Evolutionary conservation across 2,888 invertebrate species (phyloP).

Genomic region (Drosophila demipolita): DNA sequence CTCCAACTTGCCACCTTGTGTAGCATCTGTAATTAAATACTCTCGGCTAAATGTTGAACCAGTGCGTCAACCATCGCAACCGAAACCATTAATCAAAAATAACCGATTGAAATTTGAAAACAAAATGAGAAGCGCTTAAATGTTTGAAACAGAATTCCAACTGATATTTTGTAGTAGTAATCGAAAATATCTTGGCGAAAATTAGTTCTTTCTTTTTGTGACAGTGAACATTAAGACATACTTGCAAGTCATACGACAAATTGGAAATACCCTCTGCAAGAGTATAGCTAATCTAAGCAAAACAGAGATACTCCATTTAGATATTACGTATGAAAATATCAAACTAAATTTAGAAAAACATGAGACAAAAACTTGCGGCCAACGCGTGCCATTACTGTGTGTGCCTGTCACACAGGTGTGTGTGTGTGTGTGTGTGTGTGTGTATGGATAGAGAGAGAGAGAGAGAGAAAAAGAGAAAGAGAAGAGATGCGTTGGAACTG

Average conservation of each 20-base stretch:
- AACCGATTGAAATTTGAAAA: not conserved
- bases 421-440: not conserved
- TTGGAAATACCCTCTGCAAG: not conserved
- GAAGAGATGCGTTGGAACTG: not conserved
- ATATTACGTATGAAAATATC: conserved; percentile 25
- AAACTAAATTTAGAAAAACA: not conserved
- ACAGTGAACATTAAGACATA: not conserved
- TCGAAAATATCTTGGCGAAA: not conserved
- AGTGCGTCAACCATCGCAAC: not conserved
- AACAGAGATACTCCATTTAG: conserved; percentile 29
- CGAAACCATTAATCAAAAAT: not conserved
- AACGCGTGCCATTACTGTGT: not conserved
- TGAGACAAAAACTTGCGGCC: not conserved
- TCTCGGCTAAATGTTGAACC: not conserved
- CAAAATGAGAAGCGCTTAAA: not conserved
- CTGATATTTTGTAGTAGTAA: not conserved
- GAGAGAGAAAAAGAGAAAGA: not conserved
- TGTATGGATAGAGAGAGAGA: not conserved
- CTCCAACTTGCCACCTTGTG: not conserved
- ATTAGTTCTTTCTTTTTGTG: not conserved
- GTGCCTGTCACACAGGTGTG: not conserved
- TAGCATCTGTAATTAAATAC: not conserved
- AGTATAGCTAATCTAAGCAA: conserved; percentile 2
- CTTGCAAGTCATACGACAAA: not conserved
- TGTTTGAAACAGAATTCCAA: not conserved